Base-by-base conservation (phyloP, 2,113 vertebrate species). In the Mus musculus region DNA sequence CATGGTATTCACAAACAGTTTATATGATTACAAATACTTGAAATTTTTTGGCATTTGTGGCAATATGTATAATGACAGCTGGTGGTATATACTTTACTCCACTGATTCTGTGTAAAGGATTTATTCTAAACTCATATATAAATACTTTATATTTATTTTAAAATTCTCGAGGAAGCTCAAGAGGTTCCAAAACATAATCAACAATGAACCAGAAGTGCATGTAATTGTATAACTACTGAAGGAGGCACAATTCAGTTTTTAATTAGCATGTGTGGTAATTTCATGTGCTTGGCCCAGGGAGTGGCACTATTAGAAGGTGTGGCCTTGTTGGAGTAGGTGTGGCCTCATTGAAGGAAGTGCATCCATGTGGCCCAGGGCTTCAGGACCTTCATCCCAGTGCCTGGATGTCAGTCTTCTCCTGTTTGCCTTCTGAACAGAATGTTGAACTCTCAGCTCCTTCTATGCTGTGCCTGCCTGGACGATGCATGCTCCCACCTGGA, bases 91-190 rank as follows among this genome's bases (percentile, higher is more conserved):
- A 54, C 22, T 94, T 77, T 90, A 72, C 52, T 3, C 16, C 46
- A 76, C 22, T 77, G 2, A 86, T 77, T 95, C 67, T 49, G 67
- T 7, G 20, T 26, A 14, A 71, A 89, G 17, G 1, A 75, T 94
- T 88, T 94, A 86, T 92, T 84, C 24, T 89, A 86, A 95, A 63
- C 88, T 84, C 46, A 82, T 33, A 75, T 82, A 3, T 56, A 75
- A 77, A 11, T 65, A 54, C 77, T 7, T n/a, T 19, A 78, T 33
- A 20, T 59, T 81, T 87, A 89, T 72, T 90, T 72, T 84, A 72
- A 4, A 39, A 6, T 85, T 26, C n/a, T 95, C 3, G 33, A 69
- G 12, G 80, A 94, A 91, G 28, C 26, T 91, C 16, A 12, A 81
- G 91, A 86, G 16, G 52, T 49, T 14, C 13, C 88, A 69, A 92